Conservation (phyloP, 2,113 vertebrate species). For the Syngnathoides biaculeatus region DNA sequence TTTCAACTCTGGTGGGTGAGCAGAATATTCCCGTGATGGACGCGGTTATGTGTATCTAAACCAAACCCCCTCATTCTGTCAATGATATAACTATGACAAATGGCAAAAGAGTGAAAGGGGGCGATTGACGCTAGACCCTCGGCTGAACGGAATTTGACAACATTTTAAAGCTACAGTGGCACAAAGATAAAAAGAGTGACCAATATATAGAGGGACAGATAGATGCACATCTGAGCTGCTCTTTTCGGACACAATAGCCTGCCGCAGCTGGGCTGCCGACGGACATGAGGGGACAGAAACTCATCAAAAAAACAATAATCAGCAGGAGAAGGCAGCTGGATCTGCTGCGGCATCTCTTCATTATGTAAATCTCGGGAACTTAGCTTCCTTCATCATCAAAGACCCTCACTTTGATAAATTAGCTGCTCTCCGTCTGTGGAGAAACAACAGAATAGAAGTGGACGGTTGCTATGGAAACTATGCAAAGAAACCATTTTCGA, state of each 20-base stretch:
- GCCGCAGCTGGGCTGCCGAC: slow-evolving; percentile 29
- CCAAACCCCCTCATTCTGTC: background rate
- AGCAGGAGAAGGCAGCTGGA: slow-evolving; percentile 56
- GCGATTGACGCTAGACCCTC: slow-evolving; percentile 8
- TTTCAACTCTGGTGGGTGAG: too few species aligned
- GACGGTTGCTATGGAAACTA: slow-evolving; percentile 74
- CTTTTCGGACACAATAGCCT: slow-evolving; percentile 46
- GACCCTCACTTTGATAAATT: slow-evolving; percentile 67
- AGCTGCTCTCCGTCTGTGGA: slow-evolving; percentile 55
- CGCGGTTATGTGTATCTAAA: background rate
- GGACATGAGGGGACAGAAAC: slow-evolving; percentile 42
- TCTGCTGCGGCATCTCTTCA: slow-evolving; percentile 61
- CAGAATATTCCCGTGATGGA: background rate
- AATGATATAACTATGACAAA: background rate
- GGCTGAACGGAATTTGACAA: slow-evolving; percentile 22
- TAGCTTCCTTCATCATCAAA: slow-evolving; percentile 70
- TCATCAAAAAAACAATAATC: slow-evolving; percentile 67
- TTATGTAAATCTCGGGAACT: slow-evolving; percentile 65
- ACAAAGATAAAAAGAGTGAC: slow-evolving; percentile 43
- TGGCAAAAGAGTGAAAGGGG: background rate
- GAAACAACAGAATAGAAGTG: slow-evolving; percentile 68
- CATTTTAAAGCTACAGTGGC: slow-evolving; percentile 22
- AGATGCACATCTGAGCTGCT: slow-evolving; percentile 12
- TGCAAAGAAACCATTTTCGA: slow-evolving; percentile 61
- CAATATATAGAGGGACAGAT: slow-evolving; percentile 35